Evolutionary conservation across 2,888 invertebrate genomes (phyloP).

Genomic region (Chrysopilus asiliformis): DNA sequence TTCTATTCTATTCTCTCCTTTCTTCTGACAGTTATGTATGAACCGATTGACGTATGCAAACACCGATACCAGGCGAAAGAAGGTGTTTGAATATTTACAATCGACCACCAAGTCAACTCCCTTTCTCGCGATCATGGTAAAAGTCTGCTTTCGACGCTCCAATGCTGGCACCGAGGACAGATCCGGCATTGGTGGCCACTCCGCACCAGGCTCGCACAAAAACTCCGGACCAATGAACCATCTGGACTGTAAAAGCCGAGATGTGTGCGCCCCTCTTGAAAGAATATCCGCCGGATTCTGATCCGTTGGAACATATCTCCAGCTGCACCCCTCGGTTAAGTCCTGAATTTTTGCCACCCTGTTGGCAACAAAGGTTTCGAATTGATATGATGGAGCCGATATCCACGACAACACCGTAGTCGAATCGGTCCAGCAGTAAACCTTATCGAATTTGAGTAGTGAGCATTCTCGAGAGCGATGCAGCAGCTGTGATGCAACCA

Average conservation of each 20-base stretch:
- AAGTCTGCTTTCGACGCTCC: neutral
- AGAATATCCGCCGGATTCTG: slow-evolving; percentile 18
- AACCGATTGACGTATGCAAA: neutral
- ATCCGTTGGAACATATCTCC: slow-evolving; percentile 16
- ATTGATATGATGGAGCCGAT: slow-evolving; percentile 9
- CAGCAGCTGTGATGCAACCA: slow-evolving; percentile 5
- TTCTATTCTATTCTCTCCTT: no score
- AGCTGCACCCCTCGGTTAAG: slow-evolving; percentile 7
- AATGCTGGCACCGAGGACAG: neutral
- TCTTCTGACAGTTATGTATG: neutral
- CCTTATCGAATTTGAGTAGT: slow-evolving; percentile 1
- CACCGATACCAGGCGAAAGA: neutral
- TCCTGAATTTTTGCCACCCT: slow-evolving; percentile 17
- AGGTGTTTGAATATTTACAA: neutral
- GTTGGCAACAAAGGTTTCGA: slow-evolving; percentile 16
- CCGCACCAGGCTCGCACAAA: slow-evolving; percentile 5
- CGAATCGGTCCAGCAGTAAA: slow-evolving; percentile 8
- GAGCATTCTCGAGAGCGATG: neutral
- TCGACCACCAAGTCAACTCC: neutral
- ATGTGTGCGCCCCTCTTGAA: slow-evolving; percentile 15
- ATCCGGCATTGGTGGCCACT: neutral
- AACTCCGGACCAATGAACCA: slow-evolving; percentile 19
- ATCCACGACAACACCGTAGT: no score
- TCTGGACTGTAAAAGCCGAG: slow-evolving; percentile 9
- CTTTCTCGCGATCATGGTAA: neutral